Evolutionary conservation across 1,140 invertebrate species (phyloP).

Genomic region (Aphaenogaster ashmeadi): DNA sequence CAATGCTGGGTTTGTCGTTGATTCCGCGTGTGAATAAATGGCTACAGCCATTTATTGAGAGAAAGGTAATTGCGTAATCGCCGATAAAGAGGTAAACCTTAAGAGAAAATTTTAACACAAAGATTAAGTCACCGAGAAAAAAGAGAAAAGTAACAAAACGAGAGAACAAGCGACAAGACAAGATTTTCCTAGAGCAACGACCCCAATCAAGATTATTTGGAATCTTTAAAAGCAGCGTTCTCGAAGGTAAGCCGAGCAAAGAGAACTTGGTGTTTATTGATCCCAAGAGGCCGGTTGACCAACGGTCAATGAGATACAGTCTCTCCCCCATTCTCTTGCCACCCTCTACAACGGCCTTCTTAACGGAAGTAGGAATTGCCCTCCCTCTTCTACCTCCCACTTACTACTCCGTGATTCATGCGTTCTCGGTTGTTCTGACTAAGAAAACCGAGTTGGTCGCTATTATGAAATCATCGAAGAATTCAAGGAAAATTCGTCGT

Average conservation of each 20-base stretch:
- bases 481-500: not conserved
- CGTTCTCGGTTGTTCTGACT: conserved; percentile 24
- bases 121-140: not conserved
- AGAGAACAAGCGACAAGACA: not conserved
- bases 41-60: not conserved
- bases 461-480: conserved; percentile 14
- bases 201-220: not conserved
- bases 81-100: not conserved
- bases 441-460: conserved; percentile 26
- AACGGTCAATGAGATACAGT: conserved; percentile 87
- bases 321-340: conserved; percentile 77
- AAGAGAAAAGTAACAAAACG: not conserved
- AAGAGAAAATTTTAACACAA: not conserved
- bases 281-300: conserved; percentile 85
- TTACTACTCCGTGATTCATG: conserved; percentile 78
- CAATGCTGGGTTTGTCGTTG: conserved; percentile 55
- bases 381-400: conserved; percentile 67
- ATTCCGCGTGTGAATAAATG: not conserved
- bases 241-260: conserved; percentile 45
- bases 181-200: not conserved
- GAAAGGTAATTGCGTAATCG: not conserved
- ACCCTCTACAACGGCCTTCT: conserved; percentile 78
- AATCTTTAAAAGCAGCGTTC: conserved; percentile 23
- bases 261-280: conserved; percentile 82
- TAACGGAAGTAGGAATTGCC: conserved; percentile 81